Percentiles rank a stretch among this genome's conserved stretches.
Conservation (phyloP, 2,888 invertebrate species). For the Epistrophella euchroma region DNA sequence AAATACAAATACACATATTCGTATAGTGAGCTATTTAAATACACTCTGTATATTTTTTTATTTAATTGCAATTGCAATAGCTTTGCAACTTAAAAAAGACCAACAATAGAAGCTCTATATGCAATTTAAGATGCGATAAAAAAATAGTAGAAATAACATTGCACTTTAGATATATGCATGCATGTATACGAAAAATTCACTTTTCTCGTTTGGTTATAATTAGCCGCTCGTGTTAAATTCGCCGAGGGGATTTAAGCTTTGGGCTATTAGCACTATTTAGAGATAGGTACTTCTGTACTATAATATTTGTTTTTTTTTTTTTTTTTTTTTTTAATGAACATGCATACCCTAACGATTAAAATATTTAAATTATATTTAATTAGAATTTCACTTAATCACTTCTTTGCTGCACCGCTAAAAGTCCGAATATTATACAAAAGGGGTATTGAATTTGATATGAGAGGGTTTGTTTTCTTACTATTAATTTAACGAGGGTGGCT, state of each 20-base stretch:
- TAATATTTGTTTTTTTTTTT: constrained; percentile 27
- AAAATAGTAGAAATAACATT: constrained; percentile 30
- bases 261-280: constrained; percentile 52
- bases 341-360: constrained; percentile 21
- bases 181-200: background rate
- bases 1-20: constrained; percentile 50
- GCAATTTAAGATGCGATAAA: constrained; percentile 58
- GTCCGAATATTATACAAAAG: background rate
- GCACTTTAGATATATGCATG: constrained; percentile 9
- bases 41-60: constrained; percentile 24
- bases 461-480: constrained; percentile 44
- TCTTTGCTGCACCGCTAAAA: constrained; percentile 8
- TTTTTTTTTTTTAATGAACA: background rate
- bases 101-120: constrained; percentile 42
- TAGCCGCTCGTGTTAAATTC: constrained; percentile 67
- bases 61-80: constrained; percentile 54
- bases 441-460: background rate
- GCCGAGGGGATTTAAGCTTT: constrained; percentile 58
- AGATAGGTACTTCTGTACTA: constrained; percentile 56
- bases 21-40: background rate
- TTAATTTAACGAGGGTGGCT: constrained; percentile 2
- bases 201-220: constrained; percentile 61
- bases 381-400: constrained; percentile 30
- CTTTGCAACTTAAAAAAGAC: constrained; percentile 47
- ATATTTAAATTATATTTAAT: constrained; percentile 28